Conservation (phyloP, 1,140 invertebrate species). For the Drosophila kepulauana region DNA sequence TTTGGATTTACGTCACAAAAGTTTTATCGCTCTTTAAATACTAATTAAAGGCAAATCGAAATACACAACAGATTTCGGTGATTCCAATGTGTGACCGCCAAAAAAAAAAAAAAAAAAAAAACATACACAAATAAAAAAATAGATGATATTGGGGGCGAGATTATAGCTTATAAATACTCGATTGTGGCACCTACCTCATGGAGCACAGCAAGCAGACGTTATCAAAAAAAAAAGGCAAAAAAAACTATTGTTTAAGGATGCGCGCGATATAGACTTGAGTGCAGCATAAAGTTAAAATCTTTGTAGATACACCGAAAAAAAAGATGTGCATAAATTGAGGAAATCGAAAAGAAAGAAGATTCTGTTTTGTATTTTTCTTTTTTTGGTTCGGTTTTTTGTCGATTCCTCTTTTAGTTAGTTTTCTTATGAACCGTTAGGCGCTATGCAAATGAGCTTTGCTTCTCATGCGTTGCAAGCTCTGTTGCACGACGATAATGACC, state of each 20-base stretch:
- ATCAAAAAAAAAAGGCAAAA: background rate
- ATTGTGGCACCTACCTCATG: constrained; percentile 40
- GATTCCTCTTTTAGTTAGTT: constrained; percentile 15
- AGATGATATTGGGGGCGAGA: constrained; percentile 1
- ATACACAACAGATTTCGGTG: constrained; percentile 28
- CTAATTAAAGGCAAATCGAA: constrained; percentile 63
- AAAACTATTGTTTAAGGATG: constrained; percentile 9
- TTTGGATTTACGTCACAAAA: constrained; percentile 74
- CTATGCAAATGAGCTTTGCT: constrained; percentile 48
- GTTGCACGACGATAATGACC: constrained; percentile 11
- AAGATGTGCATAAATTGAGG: constrained; percentile 24
- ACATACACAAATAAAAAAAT: too few relatives aligned
- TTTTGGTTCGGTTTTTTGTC: constrained; percentile 1
- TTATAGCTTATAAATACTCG: background rate
- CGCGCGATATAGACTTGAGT: constrained; percentile 2
- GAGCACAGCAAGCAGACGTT: constrained; percentile 19
- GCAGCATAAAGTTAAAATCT: constrained; percentile 18
- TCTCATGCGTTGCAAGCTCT: constrained; percentile 44
- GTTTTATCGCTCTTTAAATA: constrained; percentile 77
- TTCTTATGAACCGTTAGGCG: constrained; percentile 46
- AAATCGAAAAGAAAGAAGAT: constrained; percentile 30
- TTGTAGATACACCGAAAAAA: constrained; percentile 13
- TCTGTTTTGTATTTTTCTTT: constrained; percentile 6
- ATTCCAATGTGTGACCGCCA: constrained; percentile 32
- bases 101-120: constrained; percentile 27